Conservation (phyloP, 2,888 invertebrate species). For the Nesidiocoris tenuis region DNA sequence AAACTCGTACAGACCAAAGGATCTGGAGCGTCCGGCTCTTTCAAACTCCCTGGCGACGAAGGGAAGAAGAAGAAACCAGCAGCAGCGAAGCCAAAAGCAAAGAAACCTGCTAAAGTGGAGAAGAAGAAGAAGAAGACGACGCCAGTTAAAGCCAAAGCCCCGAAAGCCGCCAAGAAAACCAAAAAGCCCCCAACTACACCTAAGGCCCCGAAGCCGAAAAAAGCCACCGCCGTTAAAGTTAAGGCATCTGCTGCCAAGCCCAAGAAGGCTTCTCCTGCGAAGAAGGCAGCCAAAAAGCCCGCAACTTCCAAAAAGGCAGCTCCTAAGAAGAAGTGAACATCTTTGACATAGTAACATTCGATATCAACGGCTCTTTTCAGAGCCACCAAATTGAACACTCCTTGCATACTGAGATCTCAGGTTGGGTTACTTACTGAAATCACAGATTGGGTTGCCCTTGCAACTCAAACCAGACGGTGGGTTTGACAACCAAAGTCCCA, state of each 20-base stretch:
- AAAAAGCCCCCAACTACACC: conserved; percentile 32
- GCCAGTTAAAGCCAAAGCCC: neutral
- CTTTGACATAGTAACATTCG: neutral
- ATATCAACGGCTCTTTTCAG: conserved; percentile 49
- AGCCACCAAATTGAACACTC: conserved; percentile 46
- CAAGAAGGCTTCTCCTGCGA: conserved; percentile 19
- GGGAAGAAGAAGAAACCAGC: conserved; percentile 22
- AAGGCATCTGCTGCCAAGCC: conserved; percentile 31
- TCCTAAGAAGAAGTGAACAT: conserved; percentile 25
- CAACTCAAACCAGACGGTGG: no score
- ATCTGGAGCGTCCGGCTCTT: conserved; percentile 47
- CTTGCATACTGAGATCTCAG: no score
- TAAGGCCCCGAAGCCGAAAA: conserved; percentile 32
- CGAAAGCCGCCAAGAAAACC: conserved; percentile 28
- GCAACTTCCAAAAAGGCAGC: conserved; percentile 17
- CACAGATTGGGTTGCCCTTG: no score
- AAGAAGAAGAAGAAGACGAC: conserved; percentile 5
- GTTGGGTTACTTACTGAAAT: no score
- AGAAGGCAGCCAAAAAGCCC: conserved; percentile 16
- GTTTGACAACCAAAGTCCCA: no score
- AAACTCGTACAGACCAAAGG: conserved; percentile 47
- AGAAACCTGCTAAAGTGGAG: neutral
- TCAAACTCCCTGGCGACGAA: conserved; percentile 36
- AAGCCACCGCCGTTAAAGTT: conserved; percentile 11
- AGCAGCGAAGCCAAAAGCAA: conserved; percentile 7